Conservation (phyloP, 2,797 vertebrate genomes). For the Momotus momota region DNA sequence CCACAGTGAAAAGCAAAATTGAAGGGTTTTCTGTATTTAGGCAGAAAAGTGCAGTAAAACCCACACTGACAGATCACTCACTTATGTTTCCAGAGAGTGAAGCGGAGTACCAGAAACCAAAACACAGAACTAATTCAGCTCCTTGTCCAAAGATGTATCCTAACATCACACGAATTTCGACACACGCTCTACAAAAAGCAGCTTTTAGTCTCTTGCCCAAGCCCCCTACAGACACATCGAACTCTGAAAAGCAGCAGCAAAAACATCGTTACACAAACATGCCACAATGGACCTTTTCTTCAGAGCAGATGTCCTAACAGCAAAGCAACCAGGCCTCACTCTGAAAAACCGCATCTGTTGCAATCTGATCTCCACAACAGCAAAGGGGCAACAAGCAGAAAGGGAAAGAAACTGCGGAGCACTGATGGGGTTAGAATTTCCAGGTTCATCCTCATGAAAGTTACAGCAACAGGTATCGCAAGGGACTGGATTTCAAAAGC, state of each 20-base stretch:
- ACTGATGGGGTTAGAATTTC: not conserved
- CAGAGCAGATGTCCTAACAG: not conserved
- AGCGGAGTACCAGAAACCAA: not conserved
- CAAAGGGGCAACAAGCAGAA: not conserved
- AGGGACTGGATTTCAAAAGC: not conserved
- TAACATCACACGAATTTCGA: not conserved
- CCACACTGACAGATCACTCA: not conserved
- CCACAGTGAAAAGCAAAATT: not conserved
- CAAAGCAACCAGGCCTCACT: not conserved
- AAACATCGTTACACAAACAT: not conserved
- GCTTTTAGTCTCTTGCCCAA: not conserved
- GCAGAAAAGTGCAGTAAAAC: not conserved
- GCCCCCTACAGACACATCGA: not conserved
- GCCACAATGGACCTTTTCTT: not conserved
- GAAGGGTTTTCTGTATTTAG: not conserved
- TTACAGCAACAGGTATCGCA: not conserved
- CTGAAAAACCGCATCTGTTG: not conserved
- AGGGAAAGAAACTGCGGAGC: not conserved
- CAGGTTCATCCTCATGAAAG: not conserved
- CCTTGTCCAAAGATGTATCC: not conserved
- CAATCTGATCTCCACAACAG: not conserved
- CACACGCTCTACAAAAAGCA: fast-evolving
- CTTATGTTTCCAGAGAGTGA: not conserved
- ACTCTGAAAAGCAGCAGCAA: not conserved
- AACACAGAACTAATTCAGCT: not conserved